A percentile compares a stretch with the other conserved stretches of the same genome.
phyloP scores from a whole-genome alignment of 2,888 invertebrate species.

The Bembecia ichneumoniformis region DNA sequence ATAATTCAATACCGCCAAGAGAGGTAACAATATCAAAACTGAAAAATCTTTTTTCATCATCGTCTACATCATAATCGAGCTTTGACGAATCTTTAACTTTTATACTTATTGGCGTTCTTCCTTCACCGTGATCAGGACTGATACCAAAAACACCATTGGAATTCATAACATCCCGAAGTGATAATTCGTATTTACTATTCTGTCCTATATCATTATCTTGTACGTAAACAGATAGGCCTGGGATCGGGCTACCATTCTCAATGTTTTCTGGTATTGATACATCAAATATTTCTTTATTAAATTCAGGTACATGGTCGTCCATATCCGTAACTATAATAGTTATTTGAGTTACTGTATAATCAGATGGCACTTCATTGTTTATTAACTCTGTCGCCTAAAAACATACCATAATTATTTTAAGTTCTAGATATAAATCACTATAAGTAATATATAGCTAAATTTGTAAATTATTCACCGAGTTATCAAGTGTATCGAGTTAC shows the following conservation, averaged over 20 bases:
- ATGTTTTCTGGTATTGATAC: constrained; percentile 84
- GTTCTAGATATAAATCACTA: constrained; percentile 7
- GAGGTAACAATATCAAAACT: constrained; percentile 79
- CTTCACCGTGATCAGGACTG: constrained; percentile 77
- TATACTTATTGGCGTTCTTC: constrained; percentile 81
- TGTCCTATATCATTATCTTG: constrained; percentile 81
- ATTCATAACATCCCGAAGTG: constrained; percentile 73
- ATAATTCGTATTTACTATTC: constrained; percentile 79
- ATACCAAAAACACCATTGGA: constrained; percentile 74
- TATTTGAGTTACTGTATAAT: constrained; percentile 77
- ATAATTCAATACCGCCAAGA: constrained; percentile 67
- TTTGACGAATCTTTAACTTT: constrained; percentile 76
- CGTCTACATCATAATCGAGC: constrained; percentile 80
- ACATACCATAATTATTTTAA: constrained; percentile 19
- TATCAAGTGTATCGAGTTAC: constrained; percentile 23
- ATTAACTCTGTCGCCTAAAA: constrained; percentile 79
- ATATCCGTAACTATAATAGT: constrained; percentile 85
- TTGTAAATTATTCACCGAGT: too few species aligned
- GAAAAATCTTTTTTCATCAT: constrained; percentile 70
- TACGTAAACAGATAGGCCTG: constrained; percentile 81
- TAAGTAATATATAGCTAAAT: background rate
- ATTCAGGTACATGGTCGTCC: constrained; percentile 82
- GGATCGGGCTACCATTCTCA: constrained; percentile 77
- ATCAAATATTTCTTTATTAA: constrained; percentile 76
- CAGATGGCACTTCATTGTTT: constrained; percentile 78